Base-by-base conservation (phyloP, 2,888 invertebrate species). In the Lithophane socia region DNA sequence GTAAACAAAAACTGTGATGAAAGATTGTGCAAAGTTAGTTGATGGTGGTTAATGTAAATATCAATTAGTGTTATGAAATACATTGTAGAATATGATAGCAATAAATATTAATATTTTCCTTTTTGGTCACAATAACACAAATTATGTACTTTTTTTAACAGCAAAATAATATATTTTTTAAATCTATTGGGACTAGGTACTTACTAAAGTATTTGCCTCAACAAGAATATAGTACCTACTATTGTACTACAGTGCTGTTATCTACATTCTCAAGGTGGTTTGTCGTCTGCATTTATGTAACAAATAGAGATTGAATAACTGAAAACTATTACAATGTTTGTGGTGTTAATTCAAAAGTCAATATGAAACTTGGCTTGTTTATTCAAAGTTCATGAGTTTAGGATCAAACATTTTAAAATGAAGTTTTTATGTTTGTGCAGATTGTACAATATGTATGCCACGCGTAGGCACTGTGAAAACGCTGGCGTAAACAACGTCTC, bases 401-500 rank as follows among this genome's bases (percentile, higher is more conserved):
- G 10, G n/a, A 72, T 54, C 10, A 72, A 67, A 66, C 9, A 13
- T 12, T 13, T 42, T 37, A 3, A 72, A 37, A 37, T 37, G 1
- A 37, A 37, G 4, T 69, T 56, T 70, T 44, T 54, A 69, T 83
- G 49, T 84, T 67, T 80, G 13, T 60, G 77, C 73, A 82, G 68
- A 65, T 74, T 65, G 7, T 44, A 66, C 65, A 65, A 5, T 3
- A 37, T 61, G 68, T 75, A 58, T 73, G 77, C 82, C 73, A 91
- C 86, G 88, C 90, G 89, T 88, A 91, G 89, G 88, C 84, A 89
- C 82, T 72, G 77, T 71, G 74, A 88, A 86, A 87, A 79, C 77
- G 84, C 87, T 89, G 90, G 88, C 90, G 92, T 93, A 94, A 93
- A 93, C 92, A 93, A 87, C 87, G 86, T 87, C 86, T 87, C 84